phyloP scores from a whole-genome alignment of 2,797 vertebrate genomes.

The Parotocinclus haroldoi region DNA sequence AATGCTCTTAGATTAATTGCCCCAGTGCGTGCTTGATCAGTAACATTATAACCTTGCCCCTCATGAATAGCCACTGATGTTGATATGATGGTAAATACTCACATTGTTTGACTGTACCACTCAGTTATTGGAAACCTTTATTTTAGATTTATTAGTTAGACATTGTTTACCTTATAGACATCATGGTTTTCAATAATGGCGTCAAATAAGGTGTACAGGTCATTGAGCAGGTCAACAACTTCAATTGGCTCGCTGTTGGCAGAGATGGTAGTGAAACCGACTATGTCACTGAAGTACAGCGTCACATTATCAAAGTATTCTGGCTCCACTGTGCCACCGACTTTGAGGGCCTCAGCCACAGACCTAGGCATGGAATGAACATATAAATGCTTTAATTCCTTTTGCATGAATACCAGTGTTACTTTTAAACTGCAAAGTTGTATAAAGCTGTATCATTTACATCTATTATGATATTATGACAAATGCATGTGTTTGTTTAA shows the following conservation, averaged over 20 bases:
- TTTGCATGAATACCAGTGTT: neutral
- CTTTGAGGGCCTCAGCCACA: conserved; percentile 53
- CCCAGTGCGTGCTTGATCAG: no score
- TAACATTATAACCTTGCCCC: no score
- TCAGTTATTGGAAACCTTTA: no score
- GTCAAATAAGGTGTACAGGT: conserved; percentile 56
- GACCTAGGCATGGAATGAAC: conserved; percentile 33
- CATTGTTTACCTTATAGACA: conserved; percentile 52
- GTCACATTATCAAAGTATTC: conserved; percentile 54
- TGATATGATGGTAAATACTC: no score
- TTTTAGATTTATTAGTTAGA: neutral
- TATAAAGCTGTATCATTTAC: no score
- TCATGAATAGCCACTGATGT: no score
- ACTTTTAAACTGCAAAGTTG: no score
- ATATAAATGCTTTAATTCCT: no score
- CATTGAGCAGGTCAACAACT: conserved; percentile 57
- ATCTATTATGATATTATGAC: neutral
- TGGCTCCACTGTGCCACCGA: conserved; percentile 51
- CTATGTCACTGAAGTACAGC: conserved; percentile 58
- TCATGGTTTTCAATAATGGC: conserved; percentile 55
- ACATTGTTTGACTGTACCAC: no score
- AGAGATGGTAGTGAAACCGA: conserved; percentile 56
- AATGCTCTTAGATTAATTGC: no score
- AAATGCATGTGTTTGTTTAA: no score
- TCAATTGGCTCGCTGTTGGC: conserved; percentile 57